Evolutionary conservation across 2,797 vertebrate genomes (phyloP), one percentile per base, ranked within the genome.

Genomic region (Xenops minutus): DNA sequence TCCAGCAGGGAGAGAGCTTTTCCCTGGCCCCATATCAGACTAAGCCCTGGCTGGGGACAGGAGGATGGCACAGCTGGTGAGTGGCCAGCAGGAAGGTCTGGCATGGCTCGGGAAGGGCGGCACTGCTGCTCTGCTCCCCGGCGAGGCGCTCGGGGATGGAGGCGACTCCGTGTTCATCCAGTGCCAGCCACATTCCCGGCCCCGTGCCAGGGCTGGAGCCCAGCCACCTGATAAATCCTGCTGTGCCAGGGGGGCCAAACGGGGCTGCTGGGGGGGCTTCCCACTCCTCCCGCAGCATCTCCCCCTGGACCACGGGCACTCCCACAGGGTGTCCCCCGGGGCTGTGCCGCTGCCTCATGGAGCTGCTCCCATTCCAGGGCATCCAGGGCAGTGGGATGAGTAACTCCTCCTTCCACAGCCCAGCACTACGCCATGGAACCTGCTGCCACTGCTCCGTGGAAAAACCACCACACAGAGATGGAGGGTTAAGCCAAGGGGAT

Each of bases 171-270:
- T 71, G 78, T 56, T 93, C 75, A 88, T 44, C 75, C 21, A 22
- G 49, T 89, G 77, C 92, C 93, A 93, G 49, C 56, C 86, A 71
- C 91, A 85, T 62, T 55, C 93, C 93, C 72, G 37, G 61, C 73
- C 7, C 56, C 0, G 11, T 51, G 89, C 63, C 92, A 88, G 71
- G 61, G 73, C 92, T 75, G 82, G 63, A 94, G 74, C 64, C 14
- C 71, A 95, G 95, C 54, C 43, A 24, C 21, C 21, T n/a, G 80
- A 94, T 71, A 89, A 95, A 97, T 71, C 91, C 83, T 17, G 39
- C 8, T 7, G 61, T 4, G 54, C 90, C 39, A 20, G 78, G 92
- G 48, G 56, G 56, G 43, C 76, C 71, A 55, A 91, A 58, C 22
- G 0, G 54, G 26, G 54, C 24, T 51, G 52, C 51, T 3, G 37